Evolutionary conservation across 1,140 invertebrate species (phyloP), one percentile per base, ranked within the genome.

Genomic region (Eufriesea mexicana): DNA sequence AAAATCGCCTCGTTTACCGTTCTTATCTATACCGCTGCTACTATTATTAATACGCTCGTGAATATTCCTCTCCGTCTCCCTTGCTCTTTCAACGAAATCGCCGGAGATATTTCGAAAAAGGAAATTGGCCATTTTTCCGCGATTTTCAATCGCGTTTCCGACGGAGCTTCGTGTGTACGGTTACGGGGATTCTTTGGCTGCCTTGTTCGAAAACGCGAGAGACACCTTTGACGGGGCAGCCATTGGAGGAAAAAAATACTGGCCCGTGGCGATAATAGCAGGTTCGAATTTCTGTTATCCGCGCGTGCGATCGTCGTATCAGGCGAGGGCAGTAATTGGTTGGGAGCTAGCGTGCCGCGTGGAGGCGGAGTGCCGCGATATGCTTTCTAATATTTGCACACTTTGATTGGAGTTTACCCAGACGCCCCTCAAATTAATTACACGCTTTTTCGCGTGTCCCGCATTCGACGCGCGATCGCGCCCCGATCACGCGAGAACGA

Each of bases 311-410:
- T 87, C 85, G 77, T 86, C 76, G 76, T 80, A 79, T 74, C 73
- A 61, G 25, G 66, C 57, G 68, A 55, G 51, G 57, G 55, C 70
- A 71, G 73, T 89, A 89, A 89, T 89, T 89, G 88, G 87, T 62
- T 86, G 76, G 77, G 73, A 54, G 75, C 35, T 45, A 18, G 71
- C 64, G 85, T 59, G 74, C 57, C 23, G 57, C 72, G 54, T 25
- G 66, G 25, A 59, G 42, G 76, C 57, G 77, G 57, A 51, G 35
- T 28, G 71, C 71, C 55, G 59, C 86, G 87, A 90, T 90, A 90
- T 83, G 89, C 87, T 90, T 89, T 88, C 90, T 90, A 89, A 89
- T 90, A 90, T 90, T 90, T 90, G 90, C 83, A 85, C 89, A 76
- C 86, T 90, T 88, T 90, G 90, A 90, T 90, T 90, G 88, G 88